These are phyloP conservation scores for Xiphophorus birchmanni DNA, from an alignment of 2,797 vertebrate species.

Conservation along the genomic window DNA sequence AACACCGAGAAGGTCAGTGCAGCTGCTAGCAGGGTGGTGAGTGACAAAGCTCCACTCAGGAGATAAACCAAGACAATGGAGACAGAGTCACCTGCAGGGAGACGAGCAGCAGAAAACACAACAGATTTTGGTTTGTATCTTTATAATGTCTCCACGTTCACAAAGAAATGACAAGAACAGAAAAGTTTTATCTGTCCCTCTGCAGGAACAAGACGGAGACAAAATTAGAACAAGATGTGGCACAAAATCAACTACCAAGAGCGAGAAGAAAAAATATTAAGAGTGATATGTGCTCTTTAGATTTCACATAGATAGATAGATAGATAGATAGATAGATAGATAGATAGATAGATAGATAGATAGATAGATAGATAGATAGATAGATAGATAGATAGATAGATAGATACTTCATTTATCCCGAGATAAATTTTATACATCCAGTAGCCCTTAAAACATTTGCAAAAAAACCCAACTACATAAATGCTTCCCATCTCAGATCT, in stretches of 20 bases:
- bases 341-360: no score
- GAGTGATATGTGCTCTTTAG: not conserved
- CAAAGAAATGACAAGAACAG: not conserved
- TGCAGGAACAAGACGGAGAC: not conserved
- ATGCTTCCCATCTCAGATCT: no score
- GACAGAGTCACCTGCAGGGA: not conserved
- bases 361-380: no score
- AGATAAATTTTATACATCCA: no score
- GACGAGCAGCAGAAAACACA: not conserved
- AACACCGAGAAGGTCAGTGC: slow-evolving; percentile 20
- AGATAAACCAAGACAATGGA: not conserved
- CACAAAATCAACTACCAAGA: not conserved
- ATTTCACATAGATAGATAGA: not conserved
- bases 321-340: not conserved
- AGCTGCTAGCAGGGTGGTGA: slow-evolving; percentile 4
- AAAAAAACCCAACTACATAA: no score
- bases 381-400: no score
- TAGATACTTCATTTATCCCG: no score
- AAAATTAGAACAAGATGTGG: not conserved
- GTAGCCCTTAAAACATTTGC: no score
- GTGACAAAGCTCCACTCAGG: slow-evolving; percentile 20
- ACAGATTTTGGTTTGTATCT: not conserved
- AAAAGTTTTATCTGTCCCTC: not conserved
- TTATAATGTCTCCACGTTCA: not conserved
- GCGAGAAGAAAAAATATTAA: not conserved